Conservation (phyloP, 2,113 vertebrate species). For the Leptobrachium ailaonicum region DNA sequence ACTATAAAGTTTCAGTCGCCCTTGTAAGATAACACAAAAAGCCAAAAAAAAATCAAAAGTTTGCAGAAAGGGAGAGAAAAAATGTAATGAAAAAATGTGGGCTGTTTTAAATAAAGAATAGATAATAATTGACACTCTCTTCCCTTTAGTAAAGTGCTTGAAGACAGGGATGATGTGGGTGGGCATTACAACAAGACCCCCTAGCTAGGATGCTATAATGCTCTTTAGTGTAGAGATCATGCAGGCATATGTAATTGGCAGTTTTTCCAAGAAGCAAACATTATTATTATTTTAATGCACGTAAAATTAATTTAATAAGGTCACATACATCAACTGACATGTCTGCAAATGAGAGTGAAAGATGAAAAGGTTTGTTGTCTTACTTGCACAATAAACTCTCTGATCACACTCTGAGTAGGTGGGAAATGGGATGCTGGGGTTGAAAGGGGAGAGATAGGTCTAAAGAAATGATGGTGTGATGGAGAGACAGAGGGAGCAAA, state of each 20-base stretch:
- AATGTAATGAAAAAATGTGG: conserved; percentile 16
- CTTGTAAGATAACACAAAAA: conserved; percentile 59
- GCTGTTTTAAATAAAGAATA: conserved; percentile 51
- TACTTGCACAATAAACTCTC: too few species aligned
- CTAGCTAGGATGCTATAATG: too few species aligned
- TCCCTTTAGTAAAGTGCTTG: too few species aligned
- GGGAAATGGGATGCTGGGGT: too few species aligned
- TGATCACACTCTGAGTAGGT: too few species aligned
- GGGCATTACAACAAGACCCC: too few species aligned
- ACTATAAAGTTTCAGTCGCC: conserved; percentile 71
- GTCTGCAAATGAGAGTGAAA: conserved; percentile 34
- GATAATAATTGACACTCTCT: conserved; percentile 35
- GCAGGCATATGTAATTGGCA: conserved; percentile 42
- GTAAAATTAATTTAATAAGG: conserved; percentile 81
- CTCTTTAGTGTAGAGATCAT: too few species aligned
- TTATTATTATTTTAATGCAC: conserved; percentile 72
- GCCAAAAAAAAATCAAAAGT: conserved; percentile 22
- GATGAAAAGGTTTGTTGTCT: conserved; percentile 22
- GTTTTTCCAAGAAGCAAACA: conserved; percentile 75
- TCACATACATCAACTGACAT: conserved; percentile 77
- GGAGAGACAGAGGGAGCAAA: too few species aligned
- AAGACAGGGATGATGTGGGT: too few species aligned
- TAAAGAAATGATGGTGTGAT: too few species aligned
- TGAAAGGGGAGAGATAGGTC: too few species aligned
- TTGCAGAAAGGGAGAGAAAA: conserved; percentile 6